Evolutionary conservation across 2,113 vertebrate genomes (phyloP).

Genomic region (Syngnathus scovelli): DNA sequence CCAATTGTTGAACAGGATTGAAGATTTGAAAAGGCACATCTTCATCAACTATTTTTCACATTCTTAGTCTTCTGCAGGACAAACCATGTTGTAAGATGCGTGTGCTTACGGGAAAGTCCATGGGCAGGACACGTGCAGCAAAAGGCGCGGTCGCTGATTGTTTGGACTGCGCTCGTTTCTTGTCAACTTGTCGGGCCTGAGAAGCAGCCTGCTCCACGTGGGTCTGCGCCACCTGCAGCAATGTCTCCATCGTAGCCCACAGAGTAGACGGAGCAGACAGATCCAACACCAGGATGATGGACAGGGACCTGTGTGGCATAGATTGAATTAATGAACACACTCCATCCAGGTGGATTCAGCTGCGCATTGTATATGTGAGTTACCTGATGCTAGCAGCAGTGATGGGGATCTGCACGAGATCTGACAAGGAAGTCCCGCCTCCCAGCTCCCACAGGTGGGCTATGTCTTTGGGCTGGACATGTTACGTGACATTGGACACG

Average conservation of each 20-base stretch:
- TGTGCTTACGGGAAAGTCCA: conserved; percentile 83
- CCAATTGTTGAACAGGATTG: no score
- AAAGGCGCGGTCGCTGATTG: conserved; percentile 61
- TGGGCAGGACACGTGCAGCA: conserved; percentile 69
- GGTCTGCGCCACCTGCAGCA: conserved; percentile 75
- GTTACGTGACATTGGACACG: background rate
- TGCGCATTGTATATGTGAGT: conserved; percentile 11
- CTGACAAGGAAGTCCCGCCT: conserved; percentile 85
- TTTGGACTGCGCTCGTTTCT: conserved; percentile 64
- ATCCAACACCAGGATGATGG: conserved; percentile 85
- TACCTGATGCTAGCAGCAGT: conserved; percentile 77
- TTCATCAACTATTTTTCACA: no score
- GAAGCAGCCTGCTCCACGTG: conserved; percentile 75
- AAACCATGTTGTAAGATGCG: background rate
- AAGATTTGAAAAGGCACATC: no score
- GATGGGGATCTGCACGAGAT: conserved; percentile 85
- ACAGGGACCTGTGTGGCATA: conserved; percentile 72
- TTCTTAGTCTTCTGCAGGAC: no score
- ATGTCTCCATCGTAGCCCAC: conserved; percentile 84
- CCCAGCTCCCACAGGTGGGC: conserved; percentile 95
- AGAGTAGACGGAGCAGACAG: conserved; percentile 85
- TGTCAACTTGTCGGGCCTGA: conserved; percentile 68
- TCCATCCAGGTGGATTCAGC: background rate
- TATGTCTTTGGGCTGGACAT: conserved; percentile 84
- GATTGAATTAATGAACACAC: background rate